These are phyloP conservation scores for Polydrusus pterygomalis DNA, from an alignment of 2,888 invertebrate species.

Conservation along the genomic window DNA sequence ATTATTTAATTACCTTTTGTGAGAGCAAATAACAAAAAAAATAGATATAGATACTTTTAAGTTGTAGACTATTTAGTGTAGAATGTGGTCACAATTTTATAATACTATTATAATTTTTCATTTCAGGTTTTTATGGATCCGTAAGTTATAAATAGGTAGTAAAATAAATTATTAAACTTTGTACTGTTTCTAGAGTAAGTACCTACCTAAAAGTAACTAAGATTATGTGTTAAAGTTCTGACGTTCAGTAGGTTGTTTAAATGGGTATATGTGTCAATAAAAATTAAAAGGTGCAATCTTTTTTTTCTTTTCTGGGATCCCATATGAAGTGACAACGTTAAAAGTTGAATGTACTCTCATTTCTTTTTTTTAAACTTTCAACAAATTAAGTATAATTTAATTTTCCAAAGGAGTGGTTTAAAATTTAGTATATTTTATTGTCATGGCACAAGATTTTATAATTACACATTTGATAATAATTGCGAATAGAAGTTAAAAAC, in stretches of 20 bases:
- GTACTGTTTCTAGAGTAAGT: constrained; percentile 7
- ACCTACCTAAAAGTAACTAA: constrained; percentile 1
- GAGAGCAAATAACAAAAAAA: too few species aligned
- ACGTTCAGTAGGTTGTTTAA: background rate
- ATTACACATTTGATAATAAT: too few species aligned
- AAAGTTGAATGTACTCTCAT: too few species aligned
- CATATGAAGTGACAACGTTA: too few species aligned
- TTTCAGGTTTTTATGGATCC: background rate
- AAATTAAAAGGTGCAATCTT: background rate
- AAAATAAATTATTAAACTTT: background rate
- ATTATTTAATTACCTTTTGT: too few species aligned
- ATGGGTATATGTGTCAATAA: constrained; percentile 3
- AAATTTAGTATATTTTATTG: too few species aligned
- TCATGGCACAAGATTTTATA: too few species aligned
- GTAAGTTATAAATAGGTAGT: background rate
- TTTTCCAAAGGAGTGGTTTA: too few species aligned
- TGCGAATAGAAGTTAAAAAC: too few species aligned
- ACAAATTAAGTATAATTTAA: too few species aligned
- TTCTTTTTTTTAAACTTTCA: too few species aligned
- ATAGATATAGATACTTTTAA: background rate
- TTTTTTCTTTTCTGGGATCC: background rate
- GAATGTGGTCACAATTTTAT: too few species aligned
- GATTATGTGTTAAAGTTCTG: background rate
- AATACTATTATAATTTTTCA: background rate
- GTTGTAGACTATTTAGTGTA: background rate